These are phyloP conservation scores for Gonioctena quinquepunctata DNA, from an alignment of 1,140 invertebrate genomes.

Conservation along the genomic window DNA sequence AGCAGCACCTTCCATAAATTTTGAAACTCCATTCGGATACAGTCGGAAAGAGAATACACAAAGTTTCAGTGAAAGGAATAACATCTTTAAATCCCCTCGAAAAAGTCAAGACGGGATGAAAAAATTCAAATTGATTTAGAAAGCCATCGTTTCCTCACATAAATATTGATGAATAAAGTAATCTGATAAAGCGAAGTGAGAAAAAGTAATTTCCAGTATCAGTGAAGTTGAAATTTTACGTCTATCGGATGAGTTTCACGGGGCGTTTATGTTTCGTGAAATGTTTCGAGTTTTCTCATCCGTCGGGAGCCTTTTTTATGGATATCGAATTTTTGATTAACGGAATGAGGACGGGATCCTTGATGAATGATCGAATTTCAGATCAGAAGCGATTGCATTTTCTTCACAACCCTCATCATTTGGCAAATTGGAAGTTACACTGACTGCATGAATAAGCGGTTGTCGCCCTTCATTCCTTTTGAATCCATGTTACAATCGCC, in stretches of 20 bases:
- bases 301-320: neutral
- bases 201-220: constrained; percentile 20
- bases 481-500: too few relatives aligned
- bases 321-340: constrained; percentile 10
- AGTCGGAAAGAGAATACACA: neutral
- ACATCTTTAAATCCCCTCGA: neutral
- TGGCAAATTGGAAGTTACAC: too few relatives aligned
- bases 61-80: neutral
- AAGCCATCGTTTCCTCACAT: constrained; percentile 3
- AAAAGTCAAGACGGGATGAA: neutral
- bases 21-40: too few relatives aligned
- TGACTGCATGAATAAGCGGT: too few relatives aligned
- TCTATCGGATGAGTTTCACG: constrained; percentile 12
- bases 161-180: constrained; percentile 20
- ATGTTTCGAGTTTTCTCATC: constrained; percentile 14
- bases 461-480: too few relatives aligned
- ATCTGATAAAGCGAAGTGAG: constrained; percentile 4
- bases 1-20: too few relatives aligned
- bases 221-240: constrained; percentile 13
- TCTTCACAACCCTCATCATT: too few relatives aligned
- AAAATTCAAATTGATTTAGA: constrained; percentile 12
- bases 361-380: neutral
- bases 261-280: constrained; percentile 7
- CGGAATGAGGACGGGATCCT: neutral
- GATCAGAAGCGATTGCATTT: too few relatives aligned